A percentile compares a stretch with the other conserved stretches of the same genome.
Evolutionary conservation across 2,113 vertebrate species (phyloP).

Genomic region (Macrotus californicus): DNA sequence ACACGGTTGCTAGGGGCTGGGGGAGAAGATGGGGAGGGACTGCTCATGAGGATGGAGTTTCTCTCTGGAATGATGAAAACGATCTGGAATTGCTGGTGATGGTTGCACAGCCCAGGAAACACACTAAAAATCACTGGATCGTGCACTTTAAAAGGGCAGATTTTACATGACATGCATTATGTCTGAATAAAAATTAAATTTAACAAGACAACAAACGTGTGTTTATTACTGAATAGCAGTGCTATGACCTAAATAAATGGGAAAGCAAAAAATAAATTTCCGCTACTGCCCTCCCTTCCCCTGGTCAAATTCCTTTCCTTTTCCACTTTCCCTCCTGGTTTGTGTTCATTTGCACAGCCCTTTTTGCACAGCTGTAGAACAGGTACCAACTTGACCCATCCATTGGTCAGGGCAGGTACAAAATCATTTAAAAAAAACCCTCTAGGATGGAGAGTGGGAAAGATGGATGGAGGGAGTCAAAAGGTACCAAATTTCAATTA

Average conservation of each 20-base stretch:
- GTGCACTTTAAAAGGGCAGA: not conserved
- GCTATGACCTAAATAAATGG: not conserved
- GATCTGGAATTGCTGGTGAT: not conserved
- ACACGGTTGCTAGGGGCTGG: rapidly evolving
- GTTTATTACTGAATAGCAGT: not conserved
- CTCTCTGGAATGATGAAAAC: not conserved
- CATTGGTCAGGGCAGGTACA: not conserved
- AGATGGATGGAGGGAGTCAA: not conserved
- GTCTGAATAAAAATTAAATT: not conserved
- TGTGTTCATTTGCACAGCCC: not conserved
- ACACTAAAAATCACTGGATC: not conserved
- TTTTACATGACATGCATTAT: not conserved
- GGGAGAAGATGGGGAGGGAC: no score
- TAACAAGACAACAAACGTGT: not conserved
- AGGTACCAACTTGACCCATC: not conserved
- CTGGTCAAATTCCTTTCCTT: not conserved
- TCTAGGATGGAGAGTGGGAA: not conserved
- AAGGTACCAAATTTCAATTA: not conserved
- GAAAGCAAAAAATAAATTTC: not conserved
- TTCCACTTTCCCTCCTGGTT: not conserved
- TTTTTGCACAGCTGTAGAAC: not conserved
- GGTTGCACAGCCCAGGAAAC: not conserved
- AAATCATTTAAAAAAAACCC: not conserved
- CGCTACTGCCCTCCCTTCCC: not conserved
- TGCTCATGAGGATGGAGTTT: not conserved